Evolutionary conservation across 2,797 vertebrate species (phyloP), one percentile per base, ranked within the genome.

Genomic region (Macrochelys suwanniensis): DNA sequence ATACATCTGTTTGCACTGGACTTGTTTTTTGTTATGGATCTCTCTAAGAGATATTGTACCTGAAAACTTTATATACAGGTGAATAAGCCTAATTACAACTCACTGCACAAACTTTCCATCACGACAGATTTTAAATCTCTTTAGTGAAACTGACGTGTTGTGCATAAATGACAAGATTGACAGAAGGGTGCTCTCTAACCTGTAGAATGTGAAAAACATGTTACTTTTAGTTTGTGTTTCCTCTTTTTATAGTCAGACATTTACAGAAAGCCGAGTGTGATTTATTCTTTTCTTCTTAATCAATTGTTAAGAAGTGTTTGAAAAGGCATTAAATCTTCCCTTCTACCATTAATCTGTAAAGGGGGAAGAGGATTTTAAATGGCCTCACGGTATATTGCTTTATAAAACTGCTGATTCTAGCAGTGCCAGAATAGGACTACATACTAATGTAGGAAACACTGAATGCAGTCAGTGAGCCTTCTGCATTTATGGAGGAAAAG

Each of bases 371-470:
- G 84, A 91, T 97, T 97, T 97, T 97, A 97, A 98, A 98, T 98
- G 97, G 97, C 96, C 97, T 98, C 95, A 98, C 97, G 98, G 96
- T 95, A 97, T 98, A 98, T 98, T 98, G 97, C 98, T 98, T 97
- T 97, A 97, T 97, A 97, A 98, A 98, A 98, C 93, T 98, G 98
- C 98, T 98, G 98, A 98, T 98, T 98, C 97, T 92, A 97, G 98
- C 97, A 98, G 95, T 95, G 95, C 95, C 31, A 8, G 95, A 95
- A 97, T 95, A 96, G 95, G 96, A 98, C 98, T 97, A 97, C 97
- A 96, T 97, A 97, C 97, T 98, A 97, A 98, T 98, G 96, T 97
- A 98, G 97, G 97, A 97, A 98, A 96, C 89, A 96, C 93, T 94
- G 95, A 97, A 96, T 96, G 92, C 92, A 97, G 97, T 95, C 96